phyloP scores from a whole-genome alignment of 2,888 invertebrate species.

The Liodrosophila aerea region DNA sequence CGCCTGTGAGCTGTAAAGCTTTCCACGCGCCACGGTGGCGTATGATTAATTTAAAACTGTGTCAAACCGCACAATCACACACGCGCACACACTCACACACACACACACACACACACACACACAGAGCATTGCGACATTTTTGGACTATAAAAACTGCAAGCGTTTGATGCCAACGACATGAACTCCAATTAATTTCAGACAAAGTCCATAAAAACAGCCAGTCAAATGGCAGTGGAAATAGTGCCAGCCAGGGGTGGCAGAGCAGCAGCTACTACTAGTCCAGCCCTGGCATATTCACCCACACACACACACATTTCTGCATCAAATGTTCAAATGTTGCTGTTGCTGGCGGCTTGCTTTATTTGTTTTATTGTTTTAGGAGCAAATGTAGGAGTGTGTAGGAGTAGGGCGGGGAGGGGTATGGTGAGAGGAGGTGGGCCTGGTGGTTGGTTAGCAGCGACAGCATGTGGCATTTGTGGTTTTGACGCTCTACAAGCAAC shows the following conservation, averaged over 20 bases:
- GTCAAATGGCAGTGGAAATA: constrained; percentile 52
- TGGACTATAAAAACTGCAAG: constrained; percentile 55
- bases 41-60: constrained; percentile 77
- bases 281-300: constrained; percentile 10
- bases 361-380: constrained; percentile 72
- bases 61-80: constrained; percentile 64
- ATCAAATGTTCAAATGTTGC: constrained; percentile 63
- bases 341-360: constrained; percentile 58
- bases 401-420: not conserved
- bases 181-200: constrained; percentile 74
- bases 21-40: constrained; percentile 55
- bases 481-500: constrained; percentile 75
- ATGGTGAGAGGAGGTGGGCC: not conserved
- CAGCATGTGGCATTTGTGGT: constrained; percentile 77
- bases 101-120: not conserved
- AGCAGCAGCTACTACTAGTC: not conserved
- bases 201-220: constrained; percentile 73
- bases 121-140: constrained; percentile 33
- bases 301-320: constrained; percentile 28
- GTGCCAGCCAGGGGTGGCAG: constrained; percentile 7
- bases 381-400: constrained; percentile 16
- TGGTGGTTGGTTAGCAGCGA: constrained; percentile 26
- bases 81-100: constrained; percentile 16
- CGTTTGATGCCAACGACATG: constrained; percentile 63
- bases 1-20: constrained; percentile 52